phyloP scores from a whole-genome alignment of 2,888 invertebrate species.

The Rhagonycha lutea region DNA sequence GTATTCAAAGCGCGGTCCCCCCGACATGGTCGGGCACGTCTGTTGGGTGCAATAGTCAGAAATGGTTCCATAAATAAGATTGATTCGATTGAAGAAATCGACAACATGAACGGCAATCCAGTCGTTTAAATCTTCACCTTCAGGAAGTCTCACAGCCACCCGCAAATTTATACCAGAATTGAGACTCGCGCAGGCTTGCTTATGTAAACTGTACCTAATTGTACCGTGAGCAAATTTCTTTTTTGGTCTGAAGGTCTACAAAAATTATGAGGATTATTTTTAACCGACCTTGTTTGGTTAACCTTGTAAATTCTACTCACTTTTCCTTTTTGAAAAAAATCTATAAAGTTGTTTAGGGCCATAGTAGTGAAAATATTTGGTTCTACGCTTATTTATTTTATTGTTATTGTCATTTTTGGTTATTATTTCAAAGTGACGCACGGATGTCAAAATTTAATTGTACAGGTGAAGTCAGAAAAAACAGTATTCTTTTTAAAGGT shows the following conservation, averaged over 20 bases:
- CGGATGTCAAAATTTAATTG: neutral
- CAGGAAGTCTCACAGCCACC: conserved; percentile 78
- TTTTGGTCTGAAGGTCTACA: conserved; percentile 86
- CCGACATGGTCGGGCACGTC: conserved; percentile 88
- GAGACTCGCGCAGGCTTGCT: conserved; percentile 88
- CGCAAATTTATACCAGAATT: conserved; percentile 87
- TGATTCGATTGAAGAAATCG: conserved; percentile 92
- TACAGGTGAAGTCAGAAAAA: neutral
- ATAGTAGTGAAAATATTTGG: conserved; percentile 48
- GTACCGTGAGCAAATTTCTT: conserved; percentile 88
- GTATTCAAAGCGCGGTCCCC: conserved; percentile 87
- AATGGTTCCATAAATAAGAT: conserved; percentile 88
- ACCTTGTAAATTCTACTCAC: conserved; percentile 54
- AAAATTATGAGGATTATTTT: conserved; percentile 25
- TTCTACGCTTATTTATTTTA: neutral
- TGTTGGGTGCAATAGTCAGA: conserved; percentile 82
- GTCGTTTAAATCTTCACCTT: conserved; percentile 83
- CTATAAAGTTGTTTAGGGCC: conserved; percentile 73
- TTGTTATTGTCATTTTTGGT: neutral
- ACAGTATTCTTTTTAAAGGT: too few species aligned
- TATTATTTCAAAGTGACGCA: neutral
- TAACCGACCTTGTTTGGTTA: neutral
- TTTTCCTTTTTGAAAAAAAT: conserved; percentile 80
- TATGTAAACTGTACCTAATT: conserved; percentile 82
- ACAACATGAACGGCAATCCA: conserved; percentile 95